phyloP scores from a whole-genome alignment of 2,797 vertebrate species.

The Tadarida brasiliensis region DNA sequence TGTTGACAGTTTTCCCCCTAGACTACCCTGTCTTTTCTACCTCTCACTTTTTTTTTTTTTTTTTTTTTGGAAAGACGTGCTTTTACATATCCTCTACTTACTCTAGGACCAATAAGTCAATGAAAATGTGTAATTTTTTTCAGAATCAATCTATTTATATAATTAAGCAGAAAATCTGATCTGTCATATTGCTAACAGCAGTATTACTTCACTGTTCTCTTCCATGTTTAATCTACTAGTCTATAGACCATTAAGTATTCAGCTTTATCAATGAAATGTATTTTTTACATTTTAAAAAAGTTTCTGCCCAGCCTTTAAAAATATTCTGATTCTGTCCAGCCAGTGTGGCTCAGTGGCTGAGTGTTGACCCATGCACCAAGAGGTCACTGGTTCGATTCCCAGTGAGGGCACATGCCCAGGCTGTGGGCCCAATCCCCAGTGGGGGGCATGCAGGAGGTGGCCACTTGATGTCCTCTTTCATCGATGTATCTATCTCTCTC shows the following conservation, averaged over 20 bases:
- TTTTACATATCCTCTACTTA: not conserved
- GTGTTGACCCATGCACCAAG: no score
- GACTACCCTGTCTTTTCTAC: not conserved
- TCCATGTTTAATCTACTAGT: not conserved
- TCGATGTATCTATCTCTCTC: no score
- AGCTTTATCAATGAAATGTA: not conserved
- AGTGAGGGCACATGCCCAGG: no score
- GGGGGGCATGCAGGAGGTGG: no score
- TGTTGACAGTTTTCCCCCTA: not conserved
- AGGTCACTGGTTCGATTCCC: no score
- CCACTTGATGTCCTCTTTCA: no score
- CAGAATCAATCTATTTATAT: not conserved
- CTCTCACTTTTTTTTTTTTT: constrained; percentile 8
- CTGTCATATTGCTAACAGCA: not conserved
- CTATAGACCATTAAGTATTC: not conserved
- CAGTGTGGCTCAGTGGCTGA: no score
- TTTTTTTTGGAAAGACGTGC: not conserved
- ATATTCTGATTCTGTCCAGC: not conserved
- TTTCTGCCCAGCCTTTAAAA: not conserved
- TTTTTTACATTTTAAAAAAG: not conserved
- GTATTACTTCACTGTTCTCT: not conserved
- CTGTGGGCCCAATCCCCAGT: no score
- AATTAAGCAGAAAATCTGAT: not conserved
- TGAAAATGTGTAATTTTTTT: not conserved
- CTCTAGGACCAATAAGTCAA: not conserved